Evolutionary conservation across 2,113 vertebrate genomes (phyloP), one percentile per base, ranked within the genome.

Genomic region (Xyrauchen texanus): DNA sequence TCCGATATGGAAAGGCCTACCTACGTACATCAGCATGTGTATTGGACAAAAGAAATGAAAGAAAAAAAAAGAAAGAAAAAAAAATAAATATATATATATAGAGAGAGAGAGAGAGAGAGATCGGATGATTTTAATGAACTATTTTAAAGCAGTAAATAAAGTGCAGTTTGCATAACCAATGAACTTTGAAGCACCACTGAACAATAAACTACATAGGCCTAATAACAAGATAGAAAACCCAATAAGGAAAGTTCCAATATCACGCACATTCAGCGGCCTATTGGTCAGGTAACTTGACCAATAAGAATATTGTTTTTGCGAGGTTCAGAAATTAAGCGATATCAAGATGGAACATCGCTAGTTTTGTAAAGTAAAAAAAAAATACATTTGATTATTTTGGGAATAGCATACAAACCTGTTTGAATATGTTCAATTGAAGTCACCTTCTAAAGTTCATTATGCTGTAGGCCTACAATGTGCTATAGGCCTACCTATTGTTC

Each of bases 11-110:
- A 89, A 93, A 91, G 88, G 90, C 90, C 92, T 93, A 92, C 90
- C 92, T 93, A 92, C 92, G 92, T 92, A 93, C 88, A 92, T 88
- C 89, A 90, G 87, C 87, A 87, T 87, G 90, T 88, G 87, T 85
- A 84, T 83, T 80, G 88, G 89, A 93, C 91, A 91, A 85, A 92
- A 89, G 90, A 88, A 88, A 62, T 84, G 90, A 91, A 34, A 34
- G 90, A 88, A 88, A 62, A 84, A 91, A 91, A 34, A 34, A 34
- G 21, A 34, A 34, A 34, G 3, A 34, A 34, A 3, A 34, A 34
- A 34, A 34, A 34, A 34, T 34, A 34, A 34, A 34, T 1, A 34
- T 1, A 34, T 1, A 34, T 1, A 34, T 1, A 34, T 1, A 34
- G 21, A 34, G 21, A 34, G 21, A 92, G 88, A 86, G 72, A 53